Percentiles rank a stretch among this genome's conserved stretches.
These are phyloP conservation scores for Dipodomys spectabilis DNA, from an alignment of 2,113 vertebrate genomes.

Conservation along the genomic window DNA sequence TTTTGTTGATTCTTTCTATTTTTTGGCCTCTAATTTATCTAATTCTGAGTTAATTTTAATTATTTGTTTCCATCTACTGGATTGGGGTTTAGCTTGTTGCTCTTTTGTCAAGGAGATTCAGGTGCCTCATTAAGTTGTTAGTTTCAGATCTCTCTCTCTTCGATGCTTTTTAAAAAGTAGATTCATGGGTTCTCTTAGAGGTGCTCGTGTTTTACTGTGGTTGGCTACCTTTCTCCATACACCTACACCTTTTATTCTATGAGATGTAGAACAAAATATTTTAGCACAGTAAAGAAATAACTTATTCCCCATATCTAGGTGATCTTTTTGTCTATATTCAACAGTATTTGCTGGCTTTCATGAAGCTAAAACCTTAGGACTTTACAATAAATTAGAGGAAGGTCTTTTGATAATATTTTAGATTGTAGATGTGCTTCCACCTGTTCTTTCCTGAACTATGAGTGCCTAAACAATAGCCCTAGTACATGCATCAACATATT, in stretches of 20 bases:
- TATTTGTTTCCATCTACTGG: too few species aligned
- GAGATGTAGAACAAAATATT: background rate
- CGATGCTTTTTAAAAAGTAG: background rate
- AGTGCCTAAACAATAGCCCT: slow-evolving; percentile 36
- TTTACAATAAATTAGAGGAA: background rate
- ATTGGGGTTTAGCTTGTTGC: too few species aligned
- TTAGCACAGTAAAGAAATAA: background rate
- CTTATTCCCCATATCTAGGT: background rate
- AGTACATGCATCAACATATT: slow-evolving; percentile 80
- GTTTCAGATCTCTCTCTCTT: too few species aligned
- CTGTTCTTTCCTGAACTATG: background rate
- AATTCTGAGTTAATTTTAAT: too few species aligned
- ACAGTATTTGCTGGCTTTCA: slow-evolving; percentile 8
- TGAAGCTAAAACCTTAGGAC: slow-evolving; percentile 21
- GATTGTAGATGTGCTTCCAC: background rate
- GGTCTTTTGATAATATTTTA: slow-evolving; percentile 21
- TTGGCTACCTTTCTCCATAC: background rate
- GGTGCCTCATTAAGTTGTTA: too few species aligned
- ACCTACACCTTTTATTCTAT: slow-evolving; percentile 17
- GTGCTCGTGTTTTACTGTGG: background rate
- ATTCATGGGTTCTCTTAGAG: background rate
- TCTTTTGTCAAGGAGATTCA: too few species aligned
- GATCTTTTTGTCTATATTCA: background rate
- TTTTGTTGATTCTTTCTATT: too few species aligned
- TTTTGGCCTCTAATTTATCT: too few species aligned